phyloP scores from a whole-genome alignment of 2,888 invertebrate species.

The Drosophila longiperda region DNA sequence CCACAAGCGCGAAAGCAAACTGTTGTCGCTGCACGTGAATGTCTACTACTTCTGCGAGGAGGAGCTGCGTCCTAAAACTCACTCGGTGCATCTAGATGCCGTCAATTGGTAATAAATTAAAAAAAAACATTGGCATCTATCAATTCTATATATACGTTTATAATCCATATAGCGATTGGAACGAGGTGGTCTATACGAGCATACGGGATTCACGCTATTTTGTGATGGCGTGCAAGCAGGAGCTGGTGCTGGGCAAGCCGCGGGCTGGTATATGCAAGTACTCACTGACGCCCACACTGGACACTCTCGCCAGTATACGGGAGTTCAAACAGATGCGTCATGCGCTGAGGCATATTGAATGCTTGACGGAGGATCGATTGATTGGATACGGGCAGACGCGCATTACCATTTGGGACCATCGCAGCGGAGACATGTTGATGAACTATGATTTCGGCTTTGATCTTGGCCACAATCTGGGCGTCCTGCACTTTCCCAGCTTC shows the following conservation, averaged over 20 bases:
- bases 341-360: constrained; percentile 81
- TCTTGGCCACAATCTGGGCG: constrained; percentile 81
- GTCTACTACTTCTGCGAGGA: constrained; percentile 83
- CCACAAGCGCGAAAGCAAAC: constrained; percentile 78
- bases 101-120: constrained; percentile 76
- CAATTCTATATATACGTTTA: neutral
- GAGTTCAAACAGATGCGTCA: constrained; percentile 83
- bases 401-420: constrained; percentile 84
- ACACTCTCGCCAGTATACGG: constrained; percentile 84
- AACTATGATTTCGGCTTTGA: constrained; percentile 82
- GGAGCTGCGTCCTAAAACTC: constrained; percentile 78
- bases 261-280: constrained; percentile 84
- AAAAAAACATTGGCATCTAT: neutral
- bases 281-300: constrained; percentile 83
- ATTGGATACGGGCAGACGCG: constrained; percentile 83
- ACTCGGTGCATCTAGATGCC: constrained; percentile 83
- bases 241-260: constrained; percentile 73
- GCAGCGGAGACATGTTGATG: constrained; percentile 83
- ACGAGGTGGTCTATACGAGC: constrained; percentile 80
- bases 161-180: constrained; percentile 61
- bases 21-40: constrained; percentile 83
- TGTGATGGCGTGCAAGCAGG: constrained; percentile 84
- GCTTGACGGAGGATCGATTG: constrained; percentile 82
- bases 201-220: constrained; percentile 84
- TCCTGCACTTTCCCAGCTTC: constrained; percentile 79